Evolutionary conservation across 2,113 vertebrate species (phyloP).

Genomic region (Chloropsis cyanopogon): DNA sequence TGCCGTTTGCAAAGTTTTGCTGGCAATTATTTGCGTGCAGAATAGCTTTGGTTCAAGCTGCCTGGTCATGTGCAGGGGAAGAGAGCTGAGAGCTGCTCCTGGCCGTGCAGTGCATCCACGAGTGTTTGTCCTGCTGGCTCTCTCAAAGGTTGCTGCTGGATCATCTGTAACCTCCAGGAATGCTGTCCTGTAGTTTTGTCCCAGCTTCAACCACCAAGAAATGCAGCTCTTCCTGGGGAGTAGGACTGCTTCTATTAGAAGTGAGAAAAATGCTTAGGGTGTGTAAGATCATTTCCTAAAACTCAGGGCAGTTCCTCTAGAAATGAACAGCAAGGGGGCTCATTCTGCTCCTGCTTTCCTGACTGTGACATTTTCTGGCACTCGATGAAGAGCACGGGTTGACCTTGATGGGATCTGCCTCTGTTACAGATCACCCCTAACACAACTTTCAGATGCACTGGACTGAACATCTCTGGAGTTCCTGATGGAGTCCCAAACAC

Average conservation of each 20-base stretch:
- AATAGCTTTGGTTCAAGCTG: background rate
- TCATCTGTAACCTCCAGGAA: background rate
- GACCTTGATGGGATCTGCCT: background rate
- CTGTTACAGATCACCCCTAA: conserved; percentile 68
- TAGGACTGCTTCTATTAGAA: background rate
- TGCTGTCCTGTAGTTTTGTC: background rate
- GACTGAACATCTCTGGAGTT: conserved; percentile 47
- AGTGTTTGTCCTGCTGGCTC: background rate
- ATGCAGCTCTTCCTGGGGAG: background rate
- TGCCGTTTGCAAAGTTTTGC: background rate
- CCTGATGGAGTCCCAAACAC: conserved; percentile 62
- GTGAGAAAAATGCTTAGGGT: background rate
- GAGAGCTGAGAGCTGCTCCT: background rate
- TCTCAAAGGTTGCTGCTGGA: background rate
- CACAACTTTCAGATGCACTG: conserved; percentile 62
- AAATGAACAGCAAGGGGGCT: background rate
- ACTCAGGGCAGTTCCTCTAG: background rate
- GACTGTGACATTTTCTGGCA: background rate
- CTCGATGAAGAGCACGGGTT: background rate
- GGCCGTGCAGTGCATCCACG: background rate
- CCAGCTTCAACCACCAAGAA: background rate
- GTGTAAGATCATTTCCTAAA: background rate
- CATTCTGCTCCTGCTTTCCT: background rate
- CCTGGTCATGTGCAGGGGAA: background rate
- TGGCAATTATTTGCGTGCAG: background rate